Evolutionary conservation across 2,888 invertebrate species (phyloP).

Genomic region (Zeuzera pyrina): DNA sequence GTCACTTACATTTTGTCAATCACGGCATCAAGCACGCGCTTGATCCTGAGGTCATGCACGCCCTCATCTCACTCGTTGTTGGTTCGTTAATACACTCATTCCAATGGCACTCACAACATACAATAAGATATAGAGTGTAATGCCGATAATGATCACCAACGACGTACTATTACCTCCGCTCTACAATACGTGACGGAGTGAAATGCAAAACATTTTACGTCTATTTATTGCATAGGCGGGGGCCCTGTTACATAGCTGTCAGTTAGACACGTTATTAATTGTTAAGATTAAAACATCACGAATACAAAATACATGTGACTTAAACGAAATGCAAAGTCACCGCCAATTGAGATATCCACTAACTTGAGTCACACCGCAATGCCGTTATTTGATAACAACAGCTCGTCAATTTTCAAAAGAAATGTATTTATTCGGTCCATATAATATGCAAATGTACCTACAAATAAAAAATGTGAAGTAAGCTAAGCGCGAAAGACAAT

Average conservation of each 20-base stretch:
- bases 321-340: conserved; percentile 21
- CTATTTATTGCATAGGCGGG: conserved; percentile 13
- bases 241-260: conserved; percentile 19
- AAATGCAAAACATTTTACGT: neutral
- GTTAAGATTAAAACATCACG: conserved; percentile 11
- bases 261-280: conserved; percentile 18
- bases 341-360: conserved; percentile 22
- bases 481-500: conserved; percentile 38
- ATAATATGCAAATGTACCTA: conserved; percentile 41
- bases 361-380: conserved; percentile 7
- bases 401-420: conserved; percentile 6
- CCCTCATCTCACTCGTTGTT: conserved; percentile 33
- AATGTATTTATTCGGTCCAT: conserved; percentile 25
- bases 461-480: conserved; percentile 31
- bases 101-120: conserved; percentile 30
- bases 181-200: conserved; percentile 1
- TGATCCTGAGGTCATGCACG: conserved; percentile 46
- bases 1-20: conserved; percentile 40
- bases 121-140: conserved; percentile 18
- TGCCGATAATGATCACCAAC: conserved; percentile 3
- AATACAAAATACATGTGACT: conserved; percentile 16
- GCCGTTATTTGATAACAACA: conserved; percentile 8
- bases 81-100: conserved; percentile 42
- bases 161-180: conserved; percentile 1
- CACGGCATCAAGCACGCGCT: conserved; percentile 31